Evolutionary conservation across 1,140 invertebrate genomes (phyloP).

Genomic region (Orussus abietinus): DNA sequence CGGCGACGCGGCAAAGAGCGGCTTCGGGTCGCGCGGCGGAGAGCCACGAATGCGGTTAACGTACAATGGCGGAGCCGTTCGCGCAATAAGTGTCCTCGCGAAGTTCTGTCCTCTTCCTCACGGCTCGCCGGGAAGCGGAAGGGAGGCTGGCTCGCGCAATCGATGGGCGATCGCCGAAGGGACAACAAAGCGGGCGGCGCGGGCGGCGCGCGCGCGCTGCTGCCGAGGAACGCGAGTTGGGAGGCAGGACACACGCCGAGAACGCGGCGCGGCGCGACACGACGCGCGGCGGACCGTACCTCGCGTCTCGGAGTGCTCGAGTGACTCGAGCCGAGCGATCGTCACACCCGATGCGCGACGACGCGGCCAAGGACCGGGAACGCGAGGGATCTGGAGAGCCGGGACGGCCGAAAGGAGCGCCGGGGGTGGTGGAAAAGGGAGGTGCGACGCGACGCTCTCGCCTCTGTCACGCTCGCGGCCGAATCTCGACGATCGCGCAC

Average conservation of each 20-base stretch:
- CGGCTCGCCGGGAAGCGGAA: not conserved
- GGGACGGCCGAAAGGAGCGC: not conserved
- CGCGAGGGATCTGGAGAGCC: conserved; percentile 1
- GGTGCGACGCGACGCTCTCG: conserved; percentile 4
- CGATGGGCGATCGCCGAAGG: too few relatives aligned
- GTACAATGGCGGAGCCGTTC: conserved; percentile 32
- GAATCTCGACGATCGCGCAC: conserved; percentile 21
- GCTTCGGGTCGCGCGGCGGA: conserved; percentile 13
- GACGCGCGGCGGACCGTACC: not conserved
- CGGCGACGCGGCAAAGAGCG: conserved; percentile 11
- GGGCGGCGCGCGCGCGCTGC: conserved; percentile 3
- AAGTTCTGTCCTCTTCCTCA: conserved; percentile 2
- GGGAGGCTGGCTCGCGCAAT: conserved; percentile 2
- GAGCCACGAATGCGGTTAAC: conserved; percentile 17
- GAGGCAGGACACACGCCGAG: conserved; percentile 9
- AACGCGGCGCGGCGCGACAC: conserved; percentile 18
- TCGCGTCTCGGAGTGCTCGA: conserved; percentile 9
- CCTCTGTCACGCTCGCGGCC: conserved; percentile 10
- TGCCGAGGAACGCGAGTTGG: conserved; percentile 10
- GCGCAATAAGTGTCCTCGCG: conserved; percentile 1
- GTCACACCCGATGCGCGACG: conserved; percentile 32
- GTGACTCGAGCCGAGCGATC: conserved; percentile 23
- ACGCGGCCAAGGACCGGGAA: not conserved
- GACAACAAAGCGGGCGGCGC: too few relatives aligned
- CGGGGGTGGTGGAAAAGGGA: conserved; percentile 6